These are phyloP conservation scores for Notodonta dromedarius DNA, from an alignment of 2,888 invertebrate species.

Conservation along the genomic window DNA sequence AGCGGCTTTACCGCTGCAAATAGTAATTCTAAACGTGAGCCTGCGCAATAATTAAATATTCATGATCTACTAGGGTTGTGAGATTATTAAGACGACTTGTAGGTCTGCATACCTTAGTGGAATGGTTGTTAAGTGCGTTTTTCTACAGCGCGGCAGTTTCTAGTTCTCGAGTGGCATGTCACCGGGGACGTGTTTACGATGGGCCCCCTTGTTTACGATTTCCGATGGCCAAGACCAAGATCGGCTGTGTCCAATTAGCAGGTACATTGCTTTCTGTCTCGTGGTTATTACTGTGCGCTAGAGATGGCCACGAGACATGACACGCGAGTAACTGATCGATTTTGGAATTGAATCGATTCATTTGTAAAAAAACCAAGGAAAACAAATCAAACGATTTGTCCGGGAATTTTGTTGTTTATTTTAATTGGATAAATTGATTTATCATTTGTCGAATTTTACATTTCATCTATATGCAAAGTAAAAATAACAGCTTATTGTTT, in stretches of 20 bases:
- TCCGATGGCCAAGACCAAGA: constrained; percentile 48
- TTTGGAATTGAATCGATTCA: background rate
- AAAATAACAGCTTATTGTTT: too few species aligned
- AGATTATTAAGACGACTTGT: background rate
- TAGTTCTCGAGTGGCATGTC: constrained; percentile 30
- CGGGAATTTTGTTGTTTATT: too few species aligned
- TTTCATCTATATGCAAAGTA: too few species aligned
- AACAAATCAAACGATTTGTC: too few species aligned
- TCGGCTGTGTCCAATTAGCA: constrained; percentile 46
- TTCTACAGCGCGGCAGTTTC: background rate
- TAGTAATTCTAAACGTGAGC: constrained; percentile 2
- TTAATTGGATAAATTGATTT: too few species aligned
- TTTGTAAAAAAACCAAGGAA: too few species aligned
- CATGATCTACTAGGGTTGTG: background rate
- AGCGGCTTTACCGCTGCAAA: constrained; percentile 16
- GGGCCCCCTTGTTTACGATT: constrained; percentile 47
- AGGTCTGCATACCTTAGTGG: background rate
- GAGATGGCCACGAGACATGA: constrained; percentile 30
- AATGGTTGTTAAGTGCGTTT: background rate
- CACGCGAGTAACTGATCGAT: background rate
- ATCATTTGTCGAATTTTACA: too few species aligned
- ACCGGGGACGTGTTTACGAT: constrained; percentile 43
- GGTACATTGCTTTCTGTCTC: constrained; percentile 43
- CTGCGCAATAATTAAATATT: background rate
- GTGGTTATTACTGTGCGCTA: constrained; percentile 41